A percentile compares a stretch with the other conserved stretches of the same genome.
Conservation (phyloP, 1,140 invertebrate genomes). For the Melitaea cinxia region DNA sequence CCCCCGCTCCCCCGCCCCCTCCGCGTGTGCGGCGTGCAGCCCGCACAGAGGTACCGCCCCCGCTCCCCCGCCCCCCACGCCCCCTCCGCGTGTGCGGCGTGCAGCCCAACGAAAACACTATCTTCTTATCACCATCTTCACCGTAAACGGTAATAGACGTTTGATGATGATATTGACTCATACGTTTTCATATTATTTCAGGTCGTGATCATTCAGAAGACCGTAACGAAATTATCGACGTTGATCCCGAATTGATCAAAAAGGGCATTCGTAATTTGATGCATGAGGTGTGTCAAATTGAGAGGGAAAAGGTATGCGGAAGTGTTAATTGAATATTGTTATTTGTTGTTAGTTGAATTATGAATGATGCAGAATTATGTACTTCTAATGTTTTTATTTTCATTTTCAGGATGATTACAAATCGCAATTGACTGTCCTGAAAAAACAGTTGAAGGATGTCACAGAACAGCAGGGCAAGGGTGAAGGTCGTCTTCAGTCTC, state of each 20-base stretch:
- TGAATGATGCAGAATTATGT: neutral
- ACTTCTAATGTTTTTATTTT: neutral
- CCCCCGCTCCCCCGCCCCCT: neutral
- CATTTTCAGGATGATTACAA: constrained; percentile 87
- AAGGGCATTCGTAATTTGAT: constrained; percentile 93
- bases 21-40: neutral
- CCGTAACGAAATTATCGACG: constrained; percentile 85
- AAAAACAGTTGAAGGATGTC: constrained; percentile 88
- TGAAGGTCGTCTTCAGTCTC: constrained; percentile 85
- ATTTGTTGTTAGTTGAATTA: too few species aligned
- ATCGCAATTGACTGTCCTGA: constrained; percentile 84
- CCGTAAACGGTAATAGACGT: too few species aligned
- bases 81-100: neutral
- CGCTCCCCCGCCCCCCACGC: rapidly evolving
- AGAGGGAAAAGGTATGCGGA: constrained; percentile 87
- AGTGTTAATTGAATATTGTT: neutral
- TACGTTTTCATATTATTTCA: constrained; percentile 11
- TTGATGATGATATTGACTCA: too few species aligned
- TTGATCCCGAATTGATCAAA: constrained; percentile 93
- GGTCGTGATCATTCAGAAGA: constrained; percentile 83
- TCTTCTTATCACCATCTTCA: too few species aligned
- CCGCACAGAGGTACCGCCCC: neutral
- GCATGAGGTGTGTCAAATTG: constrained; percentile 94
- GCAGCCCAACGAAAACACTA: too few species aligned
- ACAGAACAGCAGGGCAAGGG: constrained; percentile 86